Percentiles rank a stretch among this genome's conserved stretches.
Evolutionary conservation across 2,888 invertebrate genomes (phyloP).

Genomic region (Rhingia rostrata): DNA sequence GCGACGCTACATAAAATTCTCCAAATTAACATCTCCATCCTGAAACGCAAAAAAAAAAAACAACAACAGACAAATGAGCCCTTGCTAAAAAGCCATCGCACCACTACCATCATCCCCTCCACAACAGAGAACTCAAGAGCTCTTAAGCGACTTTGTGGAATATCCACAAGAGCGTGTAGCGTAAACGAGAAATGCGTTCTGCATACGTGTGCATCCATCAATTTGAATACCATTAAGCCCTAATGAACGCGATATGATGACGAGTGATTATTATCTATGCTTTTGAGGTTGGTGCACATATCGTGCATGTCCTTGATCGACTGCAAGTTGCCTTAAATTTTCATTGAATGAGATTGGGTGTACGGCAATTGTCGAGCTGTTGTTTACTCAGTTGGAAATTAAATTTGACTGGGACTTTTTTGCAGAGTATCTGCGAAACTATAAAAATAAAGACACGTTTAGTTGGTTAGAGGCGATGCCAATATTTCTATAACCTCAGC

Average conservation of each 20-base stretch:
- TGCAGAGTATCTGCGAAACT: not conserved
- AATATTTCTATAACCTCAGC: not conserved
- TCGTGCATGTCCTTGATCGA: constrained; percentile 40
- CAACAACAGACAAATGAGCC: not conserved
- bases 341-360: not conserved
- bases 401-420: not conserved
- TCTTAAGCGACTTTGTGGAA: constrained; percentile 58
- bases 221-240: constrained; percentile 61
- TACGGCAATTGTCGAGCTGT: not conserved
- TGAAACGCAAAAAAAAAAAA: not conserved
- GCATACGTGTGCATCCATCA: constrained; percentile 31
- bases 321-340: constrained; percentile 31
- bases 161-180: constrained; percentile 38
- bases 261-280: constrained; percentile 33
- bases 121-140: constrained; percentile 31
- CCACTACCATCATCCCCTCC: constrained; percentile 14
- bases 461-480: constrained; percentile 17
- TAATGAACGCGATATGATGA: constrained; percentile 19
- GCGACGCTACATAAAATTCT: constrained; percentile 25
- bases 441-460: constrained; percentile 17
- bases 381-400: not conserved
- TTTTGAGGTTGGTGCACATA: not conserved
- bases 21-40: constrained; percentile 28
- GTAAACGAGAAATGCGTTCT: constrained; percentile 52
- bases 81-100: not conserved